Conservation (phyloP, 64 coral and sea anemone species). For the Platygyra sinensis region DNA sequence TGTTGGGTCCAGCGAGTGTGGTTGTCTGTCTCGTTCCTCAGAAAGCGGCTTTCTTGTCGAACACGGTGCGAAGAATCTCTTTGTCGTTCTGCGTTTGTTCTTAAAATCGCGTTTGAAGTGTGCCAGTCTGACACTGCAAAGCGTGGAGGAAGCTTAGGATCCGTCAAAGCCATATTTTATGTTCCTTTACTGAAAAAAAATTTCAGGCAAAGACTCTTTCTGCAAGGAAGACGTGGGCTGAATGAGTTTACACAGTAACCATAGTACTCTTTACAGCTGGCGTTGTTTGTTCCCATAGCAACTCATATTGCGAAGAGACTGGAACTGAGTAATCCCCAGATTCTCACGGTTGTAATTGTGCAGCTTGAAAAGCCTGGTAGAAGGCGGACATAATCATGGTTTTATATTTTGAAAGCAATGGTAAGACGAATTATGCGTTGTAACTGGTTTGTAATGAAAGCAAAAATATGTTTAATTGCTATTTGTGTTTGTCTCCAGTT, state of each 20-base stretch:
- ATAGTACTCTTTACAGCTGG: background rate
- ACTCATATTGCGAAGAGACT: background rate
- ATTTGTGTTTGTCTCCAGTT: constrained; percentile 35
- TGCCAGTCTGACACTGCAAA: constrained; percentile 96
- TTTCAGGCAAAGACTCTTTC: background rate
- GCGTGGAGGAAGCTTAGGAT: constrained; percentile 92
- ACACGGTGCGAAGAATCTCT: constrained; percentile 87
- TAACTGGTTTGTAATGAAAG: background rate
- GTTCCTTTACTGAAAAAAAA: background rate
- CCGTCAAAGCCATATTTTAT: constrained; percentile 75
- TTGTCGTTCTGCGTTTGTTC: constrained; percentile 87
- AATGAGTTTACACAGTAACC: constrained; percentile 29
- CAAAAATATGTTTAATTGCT: background rate
- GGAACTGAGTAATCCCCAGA: background rate
- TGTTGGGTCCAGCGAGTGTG: constrained; percentile 99
- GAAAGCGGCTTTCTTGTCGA: constrained; percentile 93
- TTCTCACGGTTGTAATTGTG: background rate
- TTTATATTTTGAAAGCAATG: constrained; percentile 82
- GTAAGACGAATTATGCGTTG: constrained; percentile 8
- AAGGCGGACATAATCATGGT: constrained; percentile 37
- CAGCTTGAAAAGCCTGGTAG: background rate
- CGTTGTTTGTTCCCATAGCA: constrained; percentile 38
- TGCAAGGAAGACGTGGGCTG: background rate
- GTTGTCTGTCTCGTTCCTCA: constrained; percentile 96
- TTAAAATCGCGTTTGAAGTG: constrained; percentile 86